Evolutionary conservation across 2,888 invertebrate species (phyloP), one percentile per base, ranked within the genome.

Genomic region (Phalangium opilio): DNA sequence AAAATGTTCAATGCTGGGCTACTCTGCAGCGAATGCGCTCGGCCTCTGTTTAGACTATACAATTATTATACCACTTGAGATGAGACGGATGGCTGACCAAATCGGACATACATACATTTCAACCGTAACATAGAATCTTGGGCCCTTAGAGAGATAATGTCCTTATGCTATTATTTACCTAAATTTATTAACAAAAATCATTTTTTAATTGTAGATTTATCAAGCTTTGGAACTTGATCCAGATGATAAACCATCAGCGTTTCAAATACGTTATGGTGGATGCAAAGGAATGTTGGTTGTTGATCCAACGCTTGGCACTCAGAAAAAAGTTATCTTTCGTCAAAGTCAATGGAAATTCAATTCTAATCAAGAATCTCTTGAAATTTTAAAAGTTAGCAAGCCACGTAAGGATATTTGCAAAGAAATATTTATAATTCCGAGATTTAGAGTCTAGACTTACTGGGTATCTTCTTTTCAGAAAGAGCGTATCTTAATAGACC

Each of bases 371-470:
- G 41, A 52, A 44, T 20, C 54, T 45, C 43, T 51, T 52, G 55
- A 62, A 57, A 53, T 59, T 50, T 48, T 62, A 49, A 54, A 59
- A 50, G 44, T 57, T 52, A 49, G 55, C 53, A 48, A 46, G 53
- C 46, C 52, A 53, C 43, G 59, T 59, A 43, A 55, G 55, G 33
- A 27, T n/a, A n/a, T n/a, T n/a, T n/a, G n/a, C n/a, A n/a, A n/a
- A n/a, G n/a, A n/a, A n/a, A n/a, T n/a, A n/a, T n/a, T n/a, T n/a
- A 18, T n/a, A 14, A 3, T 41, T 46, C 41, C 33, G 3, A 10
- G 17, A 14, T n/a, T 11, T 20, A 2, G 17, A 12, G 32, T 19
- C 18, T 38, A 10, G n/a, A 12, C 19, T n/a, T n/a, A n/a, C n/a
- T n/a, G n/a, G n/a, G 27, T 27, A 27, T 27, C 27, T 27, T 27